These are phyloP conservation scores for Drosophila stalkeri DNA, from an alignment of 2,888 invertebrate genomes.

Conservation along the genomic window DNA sequence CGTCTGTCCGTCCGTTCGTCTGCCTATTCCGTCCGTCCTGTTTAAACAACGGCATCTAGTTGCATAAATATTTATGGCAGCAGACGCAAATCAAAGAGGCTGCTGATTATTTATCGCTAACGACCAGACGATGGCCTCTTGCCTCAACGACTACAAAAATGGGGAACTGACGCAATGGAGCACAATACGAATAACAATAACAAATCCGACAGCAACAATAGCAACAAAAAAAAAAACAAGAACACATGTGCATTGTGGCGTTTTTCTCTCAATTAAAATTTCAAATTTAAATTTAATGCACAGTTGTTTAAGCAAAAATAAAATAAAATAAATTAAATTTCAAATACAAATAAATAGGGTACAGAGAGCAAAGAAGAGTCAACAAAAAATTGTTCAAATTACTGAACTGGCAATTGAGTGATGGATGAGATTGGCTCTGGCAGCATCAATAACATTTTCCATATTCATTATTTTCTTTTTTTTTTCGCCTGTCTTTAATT, in stretches of 20 bases:
- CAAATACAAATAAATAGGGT: slow-evolving; percentile 22
- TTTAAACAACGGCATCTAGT: slow-evolving; percentile 64
- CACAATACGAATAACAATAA: slow-evolving; percentile 26
- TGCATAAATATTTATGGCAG: slow-evolving; percentile 73
- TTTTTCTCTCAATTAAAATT: slow-evolving; percentile 48
- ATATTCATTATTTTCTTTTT: slow-evolving; percentile 18
- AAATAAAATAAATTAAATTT: slow-evolving; percentile 22
- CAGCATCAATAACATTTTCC: slow-evolving; percentile 39
- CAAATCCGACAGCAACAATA: slow-evolving; percentile 6
- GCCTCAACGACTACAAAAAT: slow-evolving; percentile 13
- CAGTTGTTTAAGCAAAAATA: slow-evolving; percentile 57
- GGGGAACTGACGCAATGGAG: slow-evolving; percentile 33
- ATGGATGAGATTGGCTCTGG: slow-evolving; percentile 63
- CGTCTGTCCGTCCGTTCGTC: too few relatives aligned
- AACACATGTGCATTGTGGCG: slow-evolving; percentile 65
- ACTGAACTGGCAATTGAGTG: slow-evolving; percentile 68
- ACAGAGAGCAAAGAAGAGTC: slow-evolving; percentile 10
- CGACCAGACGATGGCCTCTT: slow-evolving; percentile 44
- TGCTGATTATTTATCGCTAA: slow-evolving; percentile 70
- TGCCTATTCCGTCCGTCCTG: slow-evolving; percentile 16
- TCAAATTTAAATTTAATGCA: slow-evolving; percentile 68
- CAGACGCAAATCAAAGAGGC: slow-evolving; percentile 55
- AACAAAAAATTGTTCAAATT: slow-evolving; percentile 39
- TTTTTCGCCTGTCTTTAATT: slow-evolving; percentile 61
- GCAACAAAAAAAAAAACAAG: slow-evolving; percentile 9